These are phyloP conservation scores for Melanostoma mellinum DNA, from an alignment of 2,888 invertebrate species.

Conservation along the genomic window DNA sequence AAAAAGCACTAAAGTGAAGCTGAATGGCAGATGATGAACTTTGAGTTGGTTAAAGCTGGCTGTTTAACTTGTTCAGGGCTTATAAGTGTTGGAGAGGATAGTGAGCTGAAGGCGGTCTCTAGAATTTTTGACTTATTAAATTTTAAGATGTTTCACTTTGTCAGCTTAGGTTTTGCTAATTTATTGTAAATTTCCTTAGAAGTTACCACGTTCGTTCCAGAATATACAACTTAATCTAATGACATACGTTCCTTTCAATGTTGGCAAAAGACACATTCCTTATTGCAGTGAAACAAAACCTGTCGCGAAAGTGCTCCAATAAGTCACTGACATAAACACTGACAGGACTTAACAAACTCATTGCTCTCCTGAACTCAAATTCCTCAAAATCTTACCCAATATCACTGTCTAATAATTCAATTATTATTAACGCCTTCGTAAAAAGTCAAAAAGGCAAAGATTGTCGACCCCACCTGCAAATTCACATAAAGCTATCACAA, in stretches of 20 bases:
- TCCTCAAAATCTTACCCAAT: constrained; percentile 41
- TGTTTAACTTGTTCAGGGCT: background rate
- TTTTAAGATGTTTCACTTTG: no score
- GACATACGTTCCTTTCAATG: no score
- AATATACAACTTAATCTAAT: no score
- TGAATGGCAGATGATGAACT: constrained; percentile 46
- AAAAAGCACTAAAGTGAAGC: constrained; percentile 9
- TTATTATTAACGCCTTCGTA: constrained; percentile 56
- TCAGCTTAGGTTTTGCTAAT: no score
- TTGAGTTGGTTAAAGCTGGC: constrained; percentile 25
- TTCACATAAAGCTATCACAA: constrained; percentile 30
- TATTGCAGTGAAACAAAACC: background rate
- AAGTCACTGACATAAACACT: background rate
- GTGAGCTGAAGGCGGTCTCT: constrained; percentile 12
- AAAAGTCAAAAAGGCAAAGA: constrained; percentile 14
- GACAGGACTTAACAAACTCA: constrained; percentile 5
- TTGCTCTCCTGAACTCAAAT: constrained; percentile 29
- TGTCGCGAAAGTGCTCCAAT: background rate
- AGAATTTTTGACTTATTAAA: constrained; percentile 1
- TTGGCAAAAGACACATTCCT: no score
- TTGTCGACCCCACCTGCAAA: constrained; percentile 49
- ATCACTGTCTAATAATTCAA: constrained; percentile 22
- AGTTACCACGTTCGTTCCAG: no score
- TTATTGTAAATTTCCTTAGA: no score
- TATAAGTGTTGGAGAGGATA: constrained; percentile 1